Evolutionary conservation across 1,140 invertebrate species (phyloP).

Genomic region (Listronotus bonariensis): DNA sequence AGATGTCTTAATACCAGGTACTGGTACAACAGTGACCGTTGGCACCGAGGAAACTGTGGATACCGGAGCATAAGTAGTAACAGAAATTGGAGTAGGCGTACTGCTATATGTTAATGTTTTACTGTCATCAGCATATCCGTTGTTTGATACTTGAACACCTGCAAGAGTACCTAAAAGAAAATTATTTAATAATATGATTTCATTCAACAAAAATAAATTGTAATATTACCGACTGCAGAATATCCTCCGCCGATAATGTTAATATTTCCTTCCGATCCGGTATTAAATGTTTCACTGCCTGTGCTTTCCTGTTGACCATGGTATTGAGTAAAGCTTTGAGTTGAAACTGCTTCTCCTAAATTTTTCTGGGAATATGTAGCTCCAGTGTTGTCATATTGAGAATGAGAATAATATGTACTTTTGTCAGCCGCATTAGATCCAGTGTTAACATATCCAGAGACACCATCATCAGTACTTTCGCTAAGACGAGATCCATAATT

Average conservation of each 20-base stretch:
- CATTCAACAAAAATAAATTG: not conserved
- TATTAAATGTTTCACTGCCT: not conserved
- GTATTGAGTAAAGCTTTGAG: conserved; percentile 8
- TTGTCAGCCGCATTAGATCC: not conserved
- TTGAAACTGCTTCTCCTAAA: conserved; percentile 2
- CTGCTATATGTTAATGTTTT: conserved; percentile 15
- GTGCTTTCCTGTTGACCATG: not conserved
- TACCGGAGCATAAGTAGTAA: conserved; percentile 37
- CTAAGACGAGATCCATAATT: conserved; percentile 5
- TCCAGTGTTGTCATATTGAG: not conserved
- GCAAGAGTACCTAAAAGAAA: not conserved
- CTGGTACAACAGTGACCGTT: conserved; percentile 46
- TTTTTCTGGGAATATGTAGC: not conserved
- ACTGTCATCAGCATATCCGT: conserved; percentile 25
- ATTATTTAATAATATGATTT: not conserved
- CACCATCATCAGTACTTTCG: conserved; percentile 1
- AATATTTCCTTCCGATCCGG: conserved; percentile 36
- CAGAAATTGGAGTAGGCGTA: conserved; percentile 30
- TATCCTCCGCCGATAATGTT: conserved; percentile 50
- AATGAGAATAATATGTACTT: not conserved
- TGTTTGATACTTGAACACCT: conserved; percentile 30
- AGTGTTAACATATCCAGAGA: not conserved
- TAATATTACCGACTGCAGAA: conserved; percentile 44
- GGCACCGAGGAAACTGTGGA: conserved; percentile 40
- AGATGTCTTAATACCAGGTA: conserved; percentile 38